These are phyloP conservation scores for Hemiprocne comata DNA, from an alignment of 2,113 vertebrate genomes.

Conservation along the genomic window DNA sequence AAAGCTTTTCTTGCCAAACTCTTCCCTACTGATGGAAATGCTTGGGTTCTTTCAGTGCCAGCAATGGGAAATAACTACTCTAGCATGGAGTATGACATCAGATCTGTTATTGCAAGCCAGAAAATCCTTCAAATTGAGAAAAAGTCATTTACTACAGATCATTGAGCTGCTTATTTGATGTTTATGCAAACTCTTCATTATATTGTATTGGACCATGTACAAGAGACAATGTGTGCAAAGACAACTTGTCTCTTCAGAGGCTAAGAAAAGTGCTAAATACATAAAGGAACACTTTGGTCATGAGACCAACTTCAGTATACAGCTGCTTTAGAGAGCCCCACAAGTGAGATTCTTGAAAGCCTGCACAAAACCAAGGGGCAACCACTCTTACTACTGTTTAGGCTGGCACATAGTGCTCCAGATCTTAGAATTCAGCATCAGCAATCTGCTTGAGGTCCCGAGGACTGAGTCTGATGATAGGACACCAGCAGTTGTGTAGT, in stretches of 20 bases:
- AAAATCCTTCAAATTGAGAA: conserved; percentile 26
- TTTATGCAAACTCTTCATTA: neutral
- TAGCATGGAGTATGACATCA: neutral
- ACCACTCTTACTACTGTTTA: neutral
- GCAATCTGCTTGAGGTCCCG: neutral
- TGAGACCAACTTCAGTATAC: neutral
- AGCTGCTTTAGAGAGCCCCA: neutral
- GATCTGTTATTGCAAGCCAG: neutral
- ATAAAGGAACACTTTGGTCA: neutral
- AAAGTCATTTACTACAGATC: neutral
- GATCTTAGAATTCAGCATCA: neutral
- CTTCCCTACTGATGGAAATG: neutral
- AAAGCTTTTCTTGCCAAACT: neutral
- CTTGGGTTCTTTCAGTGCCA: neutral
- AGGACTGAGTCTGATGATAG: neutral
- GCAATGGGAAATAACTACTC: neutral
- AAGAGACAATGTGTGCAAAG: neutral
- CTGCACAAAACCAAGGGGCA: neutral
- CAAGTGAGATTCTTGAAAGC: neutral
- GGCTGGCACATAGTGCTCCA: neutral
- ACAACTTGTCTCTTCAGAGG: neutral
- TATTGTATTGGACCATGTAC: neutral
- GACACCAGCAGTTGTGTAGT: neutral
- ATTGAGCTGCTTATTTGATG: neutral
- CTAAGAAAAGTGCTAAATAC: neutral